Evolutionary conservation across 1,140 invertebrate genomes (phyloP).

Genomic region (Caenorhabditis tropicalis): DNA sequence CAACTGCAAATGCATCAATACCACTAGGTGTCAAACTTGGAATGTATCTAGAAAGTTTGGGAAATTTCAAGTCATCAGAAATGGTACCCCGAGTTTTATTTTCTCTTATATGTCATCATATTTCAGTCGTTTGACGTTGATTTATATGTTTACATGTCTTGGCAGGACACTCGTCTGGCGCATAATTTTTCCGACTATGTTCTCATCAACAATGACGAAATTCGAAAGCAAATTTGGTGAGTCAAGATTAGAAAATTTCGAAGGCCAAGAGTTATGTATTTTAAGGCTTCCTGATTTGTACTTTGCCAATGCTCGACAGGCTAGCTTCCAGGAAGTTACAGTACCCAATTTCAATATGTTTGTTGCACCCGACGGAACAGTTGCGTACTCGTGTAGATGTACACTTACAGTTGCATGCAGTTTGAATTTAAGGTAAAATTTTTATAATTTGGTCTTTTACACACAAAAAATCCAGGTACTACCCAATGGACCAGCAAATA

Average conservation of each 20-base stretch:
- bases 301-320: slow-evolving; percentile 66
- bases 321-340: slow-evolving; percentile 67
- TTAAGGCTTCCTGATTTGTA: slow-evolving; percentile 76
- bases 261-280: not conserved
- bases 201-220: slow-evolving; percentile 65
- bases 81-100: slow-evolving; percentile 56
- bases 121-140: slow-evolving; percentile 71
- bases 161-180: slow-evolving; percentile 63
- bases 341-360: slow-evolving; percentile 72
- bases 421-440: slow-evolving; percentile 28
- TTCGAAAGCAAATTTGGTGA: slow-evolving; percentile 66
- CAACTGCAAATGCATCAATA: slow-evolving; percentile 36
- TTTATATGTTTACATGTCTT: slow-evolving; percentile 68
- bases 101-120: not conserved
- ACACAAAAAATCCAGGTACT: slow-evolving; percentile 61
- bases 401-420: slow-evolving; percentile 52
- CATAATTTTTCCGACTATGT: slow-evolving; percentile 66
- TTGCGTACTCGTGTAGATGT: slow-evolving; percentile 73
- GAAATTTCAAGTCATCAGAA: slow-evolving; percentile 65
- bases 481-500: slow-evolving; percentile 69
- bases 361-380: slow-evolving; percentile 70
- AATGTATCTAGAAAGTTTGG: slow-evolving; percentile 66
- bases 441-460: not conserved
- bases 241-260: not conserved
- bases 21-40: slow-evolving; percentile 63